These are phyloP conservation scores for Eubasilissa splendida DNA, from an alignment of 2,888 invertebrate species.

Conservation along the genomic window DNA sequence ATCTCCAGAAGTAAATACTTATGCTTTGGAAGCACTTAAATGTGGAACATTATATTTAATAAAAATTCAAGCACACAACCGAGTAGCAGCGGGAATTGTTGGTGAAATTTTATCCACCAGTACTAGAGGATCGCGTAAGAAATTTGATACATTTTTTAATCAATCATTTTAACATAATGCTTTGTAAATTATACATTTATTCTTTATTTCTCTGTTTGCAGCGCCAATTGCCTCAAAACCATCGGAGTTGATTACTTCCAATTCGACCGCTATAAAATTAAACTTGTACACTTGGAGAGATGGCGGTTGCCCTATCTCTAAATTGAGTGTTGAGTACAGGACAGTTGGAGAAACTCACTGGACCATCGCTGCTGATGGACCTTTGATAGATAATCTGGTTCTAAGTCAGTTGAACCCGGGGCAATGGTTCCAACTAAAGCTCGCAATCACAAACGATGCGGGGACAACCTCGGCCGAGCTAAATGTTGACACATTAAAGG, in stretches of 20 bases:
- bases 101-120: slow-evolving; percentile 79
- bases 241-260: slow-evolving; percentile 80
- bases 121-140: slow-evolving; percentile 82
- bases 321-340: slow-evolving; percentile 81
- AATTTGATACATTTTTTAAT: background rate
- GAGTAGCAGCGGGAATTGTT: slow-evolving; percentile 81
- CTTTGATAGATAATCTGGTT: slow-evolving; percentile 60
- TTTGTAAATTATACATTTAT: background rate
- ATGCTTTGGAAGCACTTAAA: slow-evolving; percentile 80
- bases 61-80: slow-evolving; percentile 82
- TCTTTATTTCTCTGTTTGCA: slow-evolving; percentile 61
- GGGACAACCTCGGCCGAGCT: slow-evolving; percentile 73
- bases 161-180: background rate
- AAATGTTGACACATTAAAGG: slow-evolving; percentile 74
- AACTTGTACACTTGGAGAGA: slow-evolving; percentile 86
- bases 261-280: slow-evolving; percentile 83
- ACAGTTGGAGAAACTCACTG: slow-evolving; percentile 72
- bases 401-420: slow-evolving; percentile 73
- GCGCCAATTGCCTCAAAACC: slow-evolving; percentile 81
- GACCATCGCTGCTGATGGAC: slow-evolving; percentile 67
- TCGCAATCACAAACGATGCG: slow-evolving; percentile 76
- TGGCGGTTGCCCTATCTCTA: slow-evolving; percentile 85
- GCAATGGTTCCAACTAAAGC: slow-evolving; percentile 76
- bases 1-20: slow-evolving; percentile 82
- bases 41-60: slow-evolving; percentile 87